Evolutionary conservation across 2,797 vertebrate species (phyloP).

Genomic region (Cyclopterus lumpus): DNA sequence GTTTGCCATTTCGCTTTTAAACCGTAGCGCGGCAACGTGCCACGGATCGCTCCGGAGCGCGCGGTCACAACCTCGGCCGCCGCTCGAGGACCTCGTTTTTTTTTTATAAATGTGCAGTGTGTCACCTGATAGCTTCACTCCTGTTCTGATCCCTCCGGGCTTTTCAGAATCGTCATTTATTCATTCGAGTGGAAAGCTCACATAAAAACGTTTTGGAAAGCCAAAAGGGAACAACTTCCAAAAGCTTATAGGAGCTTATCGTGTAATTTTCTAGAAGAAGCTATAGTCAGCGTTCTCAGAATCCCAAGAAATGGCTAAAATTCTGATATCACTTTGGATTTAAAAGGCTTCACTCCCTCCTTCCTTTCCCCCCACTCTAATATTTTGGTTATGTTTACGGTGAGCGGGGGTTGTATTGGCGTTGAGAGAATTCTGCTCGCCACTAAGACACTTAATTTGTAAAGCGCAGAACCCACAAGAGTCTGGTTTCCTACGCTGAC

Average conservation of each 20-base stretch:
- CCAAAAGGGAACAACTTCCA: constrained; percentile 27
- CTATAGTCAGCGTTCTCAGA: constrained; percentile 44
- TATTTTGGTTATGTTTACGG: constrained; percentile 28
- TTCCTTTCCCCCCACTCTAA: too few relatives aligned
- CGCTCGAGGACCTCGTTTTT: neutral
- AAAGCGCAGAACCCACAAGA: constrained; percentile 38
- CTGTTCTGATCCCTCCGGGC: constrained; percentile 24
- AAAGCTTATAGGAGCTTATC: constrained; percentile 38
- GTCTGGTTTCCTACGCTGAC: constrained; percentile 55
- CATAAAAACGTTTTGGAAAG: constrained; percentile 12
- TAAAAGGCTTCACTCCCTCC: too few relatives aligned
- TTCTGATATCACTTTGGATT: too few relatives aligned
- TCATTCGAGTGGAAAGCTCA: constrained; percentile 30
- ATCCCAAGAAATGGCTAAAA: too few relatives aligned
- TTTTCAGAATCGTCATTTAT: constrained; percentile 32
- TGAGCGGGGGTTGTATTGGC: constrained; percentile 52
- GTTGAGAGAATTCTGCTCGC: constrained; percentile 33
- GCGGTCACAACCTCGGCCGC: neutral
- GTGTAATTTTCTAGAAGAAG: constrained; percentile 30
- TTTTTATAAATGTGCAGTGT: neutral
- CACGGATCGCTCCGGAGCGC: constrained; percentile 6
- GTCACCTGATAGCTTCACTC: constrained; percentile 51
- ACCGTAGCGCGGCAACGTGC: constrained; percentile 39
- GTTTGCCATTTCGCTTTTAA: constrained; percentile 56
- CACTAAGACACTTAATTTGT: constrained; percentile 56